These are phyloP conservation scores for Strigops habroptila DNA, from an alignment of 2,113 vertebrate genomes.

Conservation along the genomic window DNA sequence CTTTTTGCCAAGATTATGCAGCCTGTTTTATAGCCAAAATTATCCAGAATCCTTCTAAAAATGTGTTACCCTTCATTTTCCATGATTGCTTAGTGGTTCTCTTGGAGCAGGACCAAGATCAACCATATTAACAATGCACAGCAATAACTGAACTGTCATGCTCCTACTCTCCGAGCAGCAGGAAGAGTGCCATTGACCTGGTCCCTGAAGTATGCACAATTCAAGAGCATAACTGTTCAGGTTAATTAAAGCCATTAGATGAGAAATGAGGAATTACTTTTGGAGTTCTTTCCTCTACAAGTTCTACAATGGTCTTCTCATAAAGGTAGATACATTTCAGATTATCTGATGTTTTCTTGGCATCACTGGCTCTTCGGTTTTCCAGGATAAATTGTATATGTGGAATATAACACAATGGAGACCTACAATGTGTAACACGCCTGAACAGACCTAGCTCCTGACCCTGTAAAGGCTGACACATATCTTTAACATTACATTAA, in stretches of 20 bases:
- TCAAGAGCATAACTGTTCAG: conserved; percentile 40
- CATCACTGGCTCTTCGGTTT: not conserved
- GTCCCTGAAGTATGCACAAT: conserved; percentile 24
- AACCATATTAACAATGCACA: conserved; percentile 74
- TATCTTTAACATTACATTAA: not conserved
- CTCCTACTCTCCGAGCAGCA: conserved; percentile 31
- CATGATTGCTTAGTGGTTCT: conserved; percentile 69
- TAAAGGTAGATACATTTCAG: conserved; percentile 8
- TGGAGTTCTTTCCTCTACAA: not conserved
- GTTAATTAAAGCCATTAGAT: conserved; percentile 57
- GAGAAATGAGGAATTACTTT: conserved; percentile 50
- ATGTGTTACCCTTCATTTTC: conserved; percentile 76
- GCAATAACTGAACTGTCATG: conserved; percentile 69
- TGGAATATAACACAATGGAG: not conserved
- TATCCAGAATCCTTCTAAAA: conserved; percentile 72
- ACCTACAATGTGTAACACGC: not conserved
- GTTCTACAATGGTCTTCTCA: not conserved
- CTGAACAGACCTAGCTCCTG: not conserved
- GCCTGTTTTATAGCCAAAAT: conserved; percentile 71
- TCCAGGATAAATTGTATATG: not conserved
- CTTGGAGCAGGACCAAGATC: conserved; percentile 69
- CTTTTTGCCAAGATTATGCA: conserved; percentile 75
- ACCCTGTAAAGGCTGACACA: not conserved
- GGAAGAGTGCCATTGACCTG: conserved; percentile 8
- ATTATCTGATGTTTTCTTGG: conserved; percentile 51